Percentiles rank a stretch among this genome's conserved stretches.
Evolutionary conservation across 2,113 vertebrate species (phyloP).

Genomic region (Raphicerus campestris): DNA sequence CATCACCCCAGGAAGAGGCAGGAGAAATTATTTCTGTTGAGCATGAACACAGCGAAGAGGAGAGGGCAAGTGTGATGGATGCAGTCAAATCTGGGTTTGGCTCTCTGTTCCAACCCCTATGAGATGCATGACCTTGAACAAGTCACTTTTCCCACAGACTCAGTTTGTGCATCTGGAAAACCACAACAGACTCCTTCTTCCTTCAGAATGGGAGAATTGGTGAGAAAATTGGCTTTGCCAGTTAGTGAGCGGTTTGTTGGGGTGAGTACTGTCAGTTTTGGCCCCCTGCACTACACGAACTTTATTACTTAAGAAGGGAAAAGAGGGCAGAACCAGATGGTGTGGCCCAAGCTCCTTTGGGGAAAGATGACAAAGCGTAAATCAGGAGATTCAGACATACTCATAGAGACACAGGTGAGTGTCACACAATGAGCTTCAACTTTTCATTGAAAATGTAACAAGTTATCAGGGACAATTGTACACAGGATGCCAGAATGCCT

Average conservation of each 20-base stretch:
- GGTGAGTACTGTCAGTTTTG: not conserved
- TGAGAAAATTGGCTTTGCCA: not conserved
- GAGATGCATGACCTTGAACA: not conserved
- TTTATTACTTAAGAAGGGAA: not conserved
- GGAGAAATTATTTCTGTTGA: not conserved
- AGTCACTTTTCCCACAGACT: not conserved
- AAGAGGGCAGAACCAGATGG: not conserved
- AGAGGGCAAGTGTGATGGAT: not conserved
- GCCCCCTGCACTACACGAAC: too few species aligned
- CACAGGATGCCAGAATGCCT: not conserved
- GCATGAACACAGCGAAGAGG: accelerated
- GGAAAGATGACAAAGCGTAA: not conserved
- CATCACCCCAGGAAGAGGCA: not conserved
- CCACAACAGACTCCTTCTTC: not conserved
- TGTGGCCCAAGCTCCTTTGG: not conserved
- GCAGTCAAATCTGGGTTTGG: not conserved
- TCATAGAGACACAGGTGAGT: not conserved
- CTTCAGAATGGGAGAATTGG: not conserved
- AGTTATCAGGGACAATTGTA: not conserved
- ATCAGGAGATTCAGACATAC: not conserved
- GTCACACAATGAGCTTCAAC: not conserved
- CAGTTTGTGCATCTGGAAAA: not conserved
- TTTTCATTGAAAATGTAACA: not conserved
- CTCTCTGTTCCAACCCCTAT: not conserved
- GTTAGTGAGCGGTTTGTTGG: too few species aligned